Evolutionary conservation across 30 jellyfish, hydroid and myxozoan genomes (phyloP), one percentile per base, ranked within the genome.

Genomic region (Sanderia malayensis): DNA sequence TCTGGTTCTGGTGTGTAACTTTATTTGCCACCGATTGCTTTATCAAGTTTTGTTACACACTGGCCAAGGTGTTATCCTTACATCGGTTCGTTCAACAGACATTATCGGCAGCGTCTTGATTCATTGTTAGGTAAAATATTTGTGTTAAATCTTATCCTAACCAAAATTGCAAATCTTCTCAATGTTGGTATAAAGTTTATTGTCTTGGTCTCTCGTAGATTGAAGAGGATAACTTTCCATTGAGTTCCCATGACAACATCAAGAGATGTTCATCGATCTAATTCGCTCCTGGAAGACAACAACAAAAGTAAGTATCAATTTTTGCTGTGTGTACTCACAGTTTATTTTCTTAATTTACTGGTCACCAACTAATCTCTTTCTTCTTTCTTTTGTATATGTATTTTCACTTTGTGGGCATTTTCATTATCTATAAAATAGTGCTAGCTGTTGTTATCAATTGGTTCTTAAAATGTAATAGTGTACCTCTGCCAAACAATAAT

Each of bases 241-340:
- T 41, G 55, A 41, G 55, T 41, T 41, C 15, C 55, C 55, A 41
- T 41, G 55, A 41, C 55, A 41, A 41, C 55, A 41, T 15, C 55
- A 41, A 41, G 55, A 41, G 55, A 41, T 41, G 55, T 41, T 41
- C 55, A 41, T 41, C 55, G 15, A 41, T 41, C 15, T 6, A 41
- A 41, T 41, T 41, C 55, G 55, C 55, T 41, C 55, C 55, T 41
- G 55, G 55, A 41, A 41, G 55, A 41, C 55, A 41, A 41, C 55
- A 15, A 41, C 55, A 41, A 41, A 41, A 41, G 55, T 41, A 41
- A 41, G 55, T 41, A 41, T 41, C 15, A 41, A 15, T 41, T 41
- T 41, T 41, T 41, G 55, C 55, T 15, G 55, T 41, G 55, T 41
- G 55, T 41, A 41, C 55, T 41, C 55, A 41, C 55, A 41, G 55